phyloP scores from a whole-genome alignment of 1,140 invertebrate genomes.

The Agrypnia vestita region DNA sequence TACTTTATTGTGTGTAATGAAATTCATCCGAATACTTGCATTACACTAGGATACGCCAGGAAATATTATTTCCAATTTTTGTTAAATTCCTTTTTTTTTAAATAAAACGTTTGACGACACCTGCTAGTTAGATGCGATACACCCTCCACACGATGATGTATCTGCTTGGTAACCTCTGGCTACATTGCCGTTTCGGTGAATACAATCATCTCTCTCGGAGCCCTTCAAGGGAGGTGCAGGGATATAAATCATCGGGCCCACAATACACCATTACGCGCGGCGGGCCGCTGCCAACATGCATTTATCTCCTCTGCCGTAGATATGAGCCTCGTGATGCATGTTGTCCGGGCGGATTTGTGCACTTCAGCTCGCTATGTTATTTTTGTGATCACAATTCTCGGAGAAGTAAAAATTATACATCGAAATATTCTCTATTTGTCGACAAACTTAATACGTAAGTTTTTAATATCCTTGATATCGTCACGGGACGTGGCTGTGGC shows the following conservation, averaged over 20 bases:
- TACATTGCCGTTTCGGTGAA: slow-evolving; percentile 43
- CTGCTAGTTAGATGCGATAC: slow-evolving; percentile 14
- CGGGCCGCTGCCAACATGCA: slow-evolving; percentile 36
- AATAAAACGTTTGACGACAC: background rate
- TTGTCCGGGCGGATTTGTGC: background rate
- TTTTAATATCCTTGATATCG: too few relatives aligned
- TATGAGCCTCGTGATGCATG: slow-evolving; percentile 1
- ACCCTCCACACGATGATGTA: slow-evolving; percentile 41
- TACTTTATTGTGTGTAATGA: too few relatives aligned
- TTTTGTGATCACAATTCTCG: too few relatives aligned
- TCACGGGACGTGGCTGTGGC: too few relatives aligned
- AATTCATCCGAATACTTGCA: too few relatives aligned
- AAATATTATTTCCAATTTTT: too few relatives aligned
- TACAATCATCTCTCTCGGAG: slow-evolving; percentile 39
- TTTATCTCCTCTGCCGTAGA: slow-evolving; percentile 30
- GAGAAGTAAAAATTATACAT: too few relatives aligned
- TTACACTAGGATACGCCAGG: too few relatives aligned
- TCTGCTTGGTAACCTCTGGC: slow-evolving; percentile 35
- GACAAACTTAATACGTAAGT: too few relatives aligned
- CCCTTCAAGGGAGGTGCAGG: slow-evolving; percentile 41
- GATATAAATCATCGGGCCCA: slow-evolving; percentile 52
- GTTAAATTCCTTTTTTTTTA: too few relatives aligned
- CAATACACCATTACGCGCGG: slow-evolving; percentile 55
- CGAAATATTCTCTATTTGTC: too few relatives aligned
- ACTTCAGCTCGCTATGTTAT: too few relatives aligned